These are phyloP conservation scores for Diuraphis noxia DNA, from an alignment of 1,140 invertebrate species.

Conservation along the genomic window DNA sequence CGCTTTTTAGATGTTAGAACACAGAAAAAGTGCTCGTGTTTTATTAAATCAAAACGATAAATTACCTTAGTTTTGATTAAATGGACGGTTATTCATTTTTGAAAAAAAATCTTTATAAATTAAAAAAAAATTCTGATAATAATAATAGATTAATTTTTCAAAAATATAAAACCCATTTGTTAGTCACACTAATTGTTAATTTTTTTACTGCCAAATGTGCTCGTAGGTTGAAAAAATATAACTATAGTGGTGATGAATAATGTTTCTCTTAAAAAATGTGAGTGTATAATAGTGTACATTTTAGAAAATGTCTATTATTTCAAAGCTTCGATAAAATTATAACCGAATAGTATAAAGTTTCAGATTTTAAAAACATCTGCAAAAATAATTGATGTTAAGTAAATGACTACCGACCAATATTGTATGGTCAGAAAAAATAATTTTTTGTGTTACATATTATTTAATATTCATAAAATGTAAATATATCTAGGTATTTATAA, in stretches of 20 bases:
- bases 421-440: neutral
- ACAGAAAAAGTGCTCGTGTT: neutral
- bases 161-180: neutral
- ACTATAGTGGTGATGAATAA: neutral
- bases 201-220: neutral
- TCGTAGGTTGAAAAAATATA: neutral
- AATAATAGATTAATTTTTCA: slow-evolving; percentile 13
- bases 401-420: neutral
- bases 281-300: no score
- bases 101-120: neutral
- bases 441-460: neutral
- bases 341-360: neutral
- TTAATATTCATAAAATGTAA: neutral
- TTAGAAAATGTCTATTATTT: neutral
- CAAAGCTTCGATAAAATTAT: neutral
- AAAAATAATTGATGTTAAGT: neutral
- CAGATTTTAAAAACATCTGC: neutral
- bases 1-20: neutral
- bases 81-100: neutral
- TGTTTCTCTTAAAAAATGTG: neutral
- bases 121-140: neutral
- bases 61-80: neutral
- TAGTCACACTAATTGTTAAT: neutral
- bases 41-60: neutral
- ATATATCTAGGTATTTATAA: neutral